Evolutionary conservation across 1,140 invertebrate genomes (phyloP).

Genomic region (Globodera ellingtonae): DNA sequence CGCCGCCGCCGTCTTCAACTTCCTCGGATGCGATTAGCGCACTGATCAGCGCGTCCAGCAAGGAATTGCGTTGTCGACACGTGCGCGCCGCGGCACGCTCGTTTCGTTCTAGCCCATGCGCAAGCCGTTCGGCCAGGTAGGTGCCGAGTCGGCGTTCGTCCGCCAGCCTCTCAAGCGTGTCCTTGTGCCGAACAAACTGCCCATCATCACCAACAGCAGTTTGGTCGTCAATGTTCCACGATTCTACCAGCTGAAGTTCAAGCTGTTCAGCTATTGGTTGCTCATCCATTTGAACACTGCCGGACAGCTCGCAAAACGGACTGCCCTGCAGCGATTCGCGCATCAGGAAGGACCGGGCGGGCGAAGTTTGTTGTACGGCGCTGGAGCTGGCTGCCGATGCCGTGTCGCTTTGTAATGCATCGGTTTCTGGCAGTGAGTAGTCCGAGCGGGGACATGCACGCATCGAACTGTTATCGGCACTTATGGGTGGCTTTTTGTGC

Average conservation of each 20-base stretch:
- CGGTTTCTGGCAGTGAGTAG: background rate
- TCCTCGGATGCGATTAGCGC: conserved; percentile 19
- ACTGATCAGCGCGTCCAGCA: conserved; percentile 34
- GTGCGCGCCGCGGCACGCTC: conserved; percentile 18
- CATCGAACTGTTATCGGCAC: background rate
- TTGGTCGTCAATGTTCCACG: background rate
- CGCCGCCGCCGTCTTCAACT: background rate
- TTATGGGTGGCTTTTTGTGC: background rate
- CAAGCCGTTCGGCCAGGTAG: background rate
- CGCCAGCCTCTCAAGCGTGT: conserved; percentile 17
- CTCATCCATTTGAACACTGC: conserved; percentile 3
- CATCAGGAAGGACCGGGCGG: background rate
- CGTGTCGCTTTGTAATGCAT: background rate
- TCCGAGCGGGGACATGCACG: background rate
- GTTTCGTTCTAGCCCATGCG: conserved; percentile 14
- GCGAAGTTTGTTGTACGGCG: background rate
- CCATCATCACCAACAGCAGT: background rate
- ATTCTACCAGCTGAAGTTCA: conserved; percentile 20
- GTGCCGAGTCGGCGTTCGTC: conserved; percentile 13
- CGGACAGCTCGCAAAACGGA: background rate
- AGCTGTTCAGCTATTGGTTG: background rate
- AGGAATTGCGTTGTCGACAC: conserved; percentile 23
- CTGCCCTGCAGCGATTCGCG: background rate
- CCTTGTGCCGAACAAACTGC: conserved; percentile 2
- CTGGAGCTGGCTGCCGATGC: background rate